Conservation (phyloP, 1,140 invertebrate genomes). For the Dendrolimus punctatus region DNA sequence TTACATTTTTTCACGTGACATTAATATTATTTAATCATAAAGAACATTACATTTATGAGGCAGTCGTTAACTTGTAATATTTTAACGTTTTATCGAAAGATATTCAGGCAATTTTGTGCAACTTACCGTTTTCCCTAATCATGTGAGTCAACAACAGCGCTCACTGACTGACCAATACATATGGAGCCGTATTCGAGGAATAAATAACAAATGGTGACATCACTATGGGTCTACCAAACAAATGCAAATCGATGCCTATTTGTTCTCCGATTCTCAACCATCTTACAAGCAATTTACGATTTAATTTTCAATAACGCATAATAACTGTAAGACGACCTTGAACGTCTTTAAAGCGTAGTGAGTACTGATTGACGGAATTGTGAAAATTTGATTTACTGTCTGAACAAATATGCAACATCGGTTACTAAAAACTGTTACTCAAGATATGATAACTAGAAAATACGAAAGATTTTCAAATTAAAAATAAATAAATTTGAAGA, state of each 20-base stretch:
- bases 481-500: no score
- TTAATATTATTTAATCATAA: no score
- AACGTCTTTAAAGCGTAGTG: constrained; percentile 9
- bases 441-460: no score
- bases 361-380: constrained; percentile 25
- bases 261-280: constrained; percentile 27
- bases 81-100: not conserved
- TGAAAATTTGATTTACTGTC: constrained; percentile 21
- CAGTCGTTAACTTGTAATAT: no score
- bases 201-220: constrained; percentile 68
- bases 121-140: constrained; percentile 16
- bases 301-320: constrained; percentile 21
- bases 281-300: constrained; percentile 25
- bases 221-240: constrained; percentile 34
- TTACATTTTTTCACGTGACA: no score
- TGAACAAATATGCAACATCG: no score
- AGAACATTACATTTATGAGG: no score
- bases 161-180: constrained; percentile 29
- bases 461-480: no score
- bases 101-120: constrained; percentile 11
- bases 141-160: constrained; percentile 45
- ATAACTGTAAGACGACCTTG: constrained; percentile 26
- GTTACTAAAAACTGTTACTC: no score
- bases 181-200: constrained; percentile 45
- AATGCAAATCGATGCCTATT: constrained; percentile 27